phyloP scores from a whole-genome alignment of 2,888 invertebrate genomes.

The Auanema sp. region DNA sequence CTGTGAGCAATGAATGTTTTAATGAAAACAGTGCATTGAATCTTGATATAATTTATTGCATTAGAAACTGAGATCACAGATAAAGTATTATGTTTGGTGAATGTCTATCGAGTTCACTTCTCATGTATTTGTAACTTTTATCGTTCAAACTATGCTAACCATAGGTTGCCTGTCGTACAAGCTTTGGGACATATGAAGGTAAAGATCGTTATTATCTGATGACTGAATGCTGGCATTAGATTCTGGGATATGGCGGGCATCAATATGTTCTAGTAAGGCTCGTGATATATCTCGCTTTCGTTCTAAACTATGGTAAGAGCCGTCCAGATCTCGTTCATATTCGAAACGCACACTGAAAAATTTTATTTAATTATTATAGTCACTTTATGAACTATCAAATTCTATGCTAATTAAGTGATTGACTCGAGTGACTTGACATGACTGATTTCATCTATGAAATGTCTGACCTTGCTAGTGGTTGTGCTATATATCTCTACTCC shows the following conservation, averaged over 20 bases:
- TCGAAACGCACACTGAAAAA: slow-evolving; percentile 34
- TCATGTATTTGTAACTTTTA: too few relatives aligned
- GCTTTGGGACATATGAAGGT: slow-evolving; percentile 24
- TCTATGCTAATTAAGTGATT: neutral
- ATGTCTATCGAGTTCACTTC: too few relatives aligned
- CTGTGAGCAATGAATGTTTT: too few relatives aligned
- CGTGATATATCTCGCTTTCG: slow-evolving; percentile 42
- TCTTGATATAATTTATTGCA: too few relatives aligned
- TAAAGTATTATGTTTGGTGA: too few relatives aligned
- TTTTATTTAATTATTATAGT: neutral
- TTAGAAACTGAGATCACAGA: too few relatives aligned
- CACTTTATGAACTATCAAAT: neutral
- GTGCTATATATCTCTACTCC: too few relatives aligned
- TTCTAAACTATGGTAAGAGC: slow-evolving; percentile 38
- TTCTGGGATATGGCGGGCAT: slow-evolving; percentile 11
- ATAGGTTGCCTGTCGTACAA: slow-evolving; percentile 43
- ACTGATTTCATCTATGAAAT: neutral
- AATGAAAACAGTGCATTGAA: too few relatives aligned
- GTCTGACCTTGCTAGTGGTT: too few relatives aligned
- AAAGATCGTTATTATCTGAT: slow-evolving; percentile 12
- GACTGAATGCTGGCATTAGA: too few relatives aligned
- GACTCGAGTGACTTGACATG: neutral
- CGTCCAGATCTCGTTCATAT: slow-evolving; percentile 25
- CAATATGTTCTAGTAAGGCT: slow-evolving; percentile 32
- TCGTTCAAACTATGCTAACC: slow-evolving; percentile 39